Conservation (phyloP, 2,797 vertebrate species). For the Discoglossus pictus region DNA sequence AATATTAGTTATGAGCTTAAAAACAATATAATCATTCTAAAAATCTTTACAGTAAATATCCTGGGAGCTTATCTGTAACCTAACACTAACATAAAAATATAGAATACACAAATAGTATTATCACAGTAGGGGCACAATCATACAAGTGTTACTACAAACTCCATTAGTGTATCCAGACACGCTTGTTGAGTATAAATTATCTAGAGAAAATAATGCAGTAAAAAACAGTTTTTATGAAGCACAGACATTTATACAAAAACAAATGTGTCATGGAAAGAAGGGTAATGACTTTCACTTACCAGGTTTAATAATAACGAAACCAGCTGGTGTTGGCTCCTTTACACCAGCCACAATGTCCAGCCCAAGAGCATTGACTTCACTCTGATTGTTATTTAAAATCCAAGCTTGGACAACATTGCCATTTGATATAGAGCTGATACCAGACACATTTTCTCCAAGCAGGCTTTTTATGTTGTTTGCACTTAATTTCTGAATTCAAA, state of each 20-base stretch:
- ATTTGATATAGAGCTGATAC: slow-evolving; percentile 18
- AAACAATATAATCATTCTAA: too few species aligned
- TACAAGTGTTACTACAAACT: too few species aligned
- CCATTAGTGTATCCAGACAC: too few species aligned
- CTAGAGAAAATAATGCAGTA: not conserved
- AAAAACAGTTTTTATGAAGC: not conserved
- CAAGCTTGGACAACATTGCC: slow-evolving; percentile 12
- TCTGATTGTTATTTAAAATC: slow-evolving; percentile 4
- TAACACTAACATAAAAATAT: too few species aligned
- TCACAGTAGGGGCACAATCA: too few species aligned
- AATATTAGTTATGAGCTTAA: too few species aligned
- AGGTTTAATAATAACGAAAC: not conserved
- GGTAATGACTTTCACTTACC: not conserved
- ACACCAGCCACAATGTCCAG: not conserved
- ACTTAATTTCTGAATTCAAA: slow-evolving; percentile 14
- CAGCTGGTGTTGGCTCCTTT: not conserved
- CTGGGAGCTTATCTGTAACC: too few species aligned
- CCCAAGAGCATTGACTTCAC: slow-evolving; percentile 25
- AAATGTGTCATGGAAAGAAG: not conserved
- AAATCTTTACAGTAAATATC: too few species aligned
- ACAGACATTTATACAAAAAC: too few species aligned
- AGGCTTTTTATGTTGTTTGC: slow-evolving; percentile 22
- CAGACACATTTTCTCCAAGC: slow-evolving; percentile 24
- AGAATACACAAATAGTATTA: too few species aligned
- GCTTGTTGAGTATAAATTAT: too few species aligned